A percentile compares a stretch with the other conserved stretches of the same genome.
phyloP scores from a whole-genome alignment of 2,888 invertebrate species.

The Gastrophysa polygoni region DNA sequence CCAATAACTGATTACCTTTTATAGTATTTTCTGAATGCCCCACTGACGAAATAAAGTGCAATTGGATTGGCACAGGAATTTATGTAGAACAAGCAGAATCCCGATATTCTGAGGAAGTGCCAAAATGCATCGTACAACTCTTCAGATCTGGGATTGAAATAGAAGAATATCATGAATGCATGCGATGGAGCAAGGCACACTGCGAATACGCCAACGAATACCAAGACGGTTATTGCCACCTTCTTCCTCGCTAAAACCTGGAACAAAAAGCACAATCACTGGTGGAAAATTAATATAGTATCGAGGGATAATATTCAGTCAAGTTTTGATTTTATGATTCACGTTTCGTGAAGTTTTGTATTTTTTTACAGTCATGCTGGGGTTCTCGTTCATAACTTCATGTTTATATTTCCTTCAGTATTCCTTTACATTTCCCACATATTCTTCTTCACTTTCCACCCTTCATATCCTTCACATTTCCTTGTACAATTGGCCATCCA shows the following conservation, averaged over 20 bases:
- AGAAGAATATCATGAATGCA: conserved; percentile 84
- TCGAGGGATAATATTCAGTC: no score
- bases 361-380: no score
- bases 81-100: conserved; percentile 81
- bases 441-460: no score
- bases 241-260: conserved; percentile 74
- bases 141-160: conserved; percentile 70
- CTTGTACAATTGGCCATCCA: no score
- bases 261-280: no score
- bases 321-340: no score
- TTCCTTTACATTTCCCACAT: no score
- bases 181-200: conserved; percentile 86
- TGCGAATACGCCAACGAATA: conserved; percentile 89
- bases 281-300: no score
- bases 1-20: conserved; percentile 69
- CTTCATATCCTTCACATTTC: no score
- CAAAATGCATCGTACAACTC: conserved; percentile 75
- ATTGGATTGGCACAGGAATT: conserved; percentile 94
- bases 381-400: no score
- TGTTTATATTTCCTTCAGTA: no score
- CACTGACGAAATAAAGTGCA: conserved; percentile 90
- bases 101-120: conserved; percentile 78
- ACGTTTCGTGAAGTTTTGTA: no score
- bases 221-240: conserved; percentile 91
- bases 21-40: conserved; percentile 89